Conservation (phyloP, 2,797 vertebrate genomes). For the Enteromius anoplus region DNA sequence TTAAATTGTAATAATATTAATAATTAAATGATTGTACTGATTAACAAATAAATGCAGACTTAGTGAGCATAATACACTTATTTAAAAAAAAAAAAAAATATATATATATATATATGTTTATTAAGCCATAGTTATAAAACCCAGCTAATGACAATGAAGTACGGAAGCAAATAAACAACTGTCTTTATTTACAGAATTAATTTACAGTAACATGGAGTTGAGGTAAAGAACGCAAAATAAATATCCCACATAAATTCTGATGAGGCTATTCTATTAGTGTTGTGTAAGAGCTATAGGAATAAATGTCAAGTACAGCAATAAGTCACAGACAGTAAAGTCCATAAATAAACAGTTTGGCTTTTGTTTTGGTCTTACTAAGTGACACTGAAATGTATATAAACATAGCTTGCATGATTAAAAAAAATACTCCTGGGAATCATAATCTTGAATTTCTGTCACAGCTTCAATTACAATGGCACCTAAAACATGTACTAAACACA, state of each 20-base stretch:
- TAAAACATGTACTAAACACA: conserved; percentile 1
- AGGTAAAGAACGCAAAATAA: conserved; percentile 32
- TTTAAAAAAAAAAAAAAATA: neutral
- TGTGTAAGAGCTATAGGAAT: neutral
- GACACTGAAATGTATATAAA: conserved; percentile 17
- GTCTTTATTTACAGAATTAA: conserved; percentile 64
- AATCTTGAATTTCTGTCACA: conserved; percentile 27
- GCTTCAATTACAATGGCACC: conserved; percentile 37
- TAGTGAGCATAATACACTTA: neutral
- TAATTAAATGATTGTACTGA: too few relatives aligned
- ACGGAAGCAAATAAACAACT: conserved; percentile 33
- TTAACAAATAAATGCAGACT: neutral
- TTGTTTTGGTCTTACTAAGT: conserved; percentile 10
- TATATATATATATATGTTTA: neutral
- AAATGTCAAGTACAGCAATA: conserved; percentile 2
- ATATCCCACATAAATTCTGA: conserved; percentile 25
- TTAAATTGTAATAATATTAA: neutral
- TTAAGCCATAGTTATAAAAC: neutral
- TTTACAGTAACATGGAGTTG: conserved; percentile 50
- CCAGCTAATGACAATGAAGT: neutral
- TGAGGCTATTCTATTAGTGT: conserved; percentile 33
- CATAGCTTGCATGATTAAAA: neutral
- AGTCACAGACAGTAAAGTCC: conserved; percentile 16
- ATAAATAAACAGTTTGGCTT: conserved; percentile 43
- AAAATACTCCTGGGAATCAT: neutral